Base-by-base conservation (phyloP, 2,797 vertebrate species). In the Amazona finschi region DNA sequence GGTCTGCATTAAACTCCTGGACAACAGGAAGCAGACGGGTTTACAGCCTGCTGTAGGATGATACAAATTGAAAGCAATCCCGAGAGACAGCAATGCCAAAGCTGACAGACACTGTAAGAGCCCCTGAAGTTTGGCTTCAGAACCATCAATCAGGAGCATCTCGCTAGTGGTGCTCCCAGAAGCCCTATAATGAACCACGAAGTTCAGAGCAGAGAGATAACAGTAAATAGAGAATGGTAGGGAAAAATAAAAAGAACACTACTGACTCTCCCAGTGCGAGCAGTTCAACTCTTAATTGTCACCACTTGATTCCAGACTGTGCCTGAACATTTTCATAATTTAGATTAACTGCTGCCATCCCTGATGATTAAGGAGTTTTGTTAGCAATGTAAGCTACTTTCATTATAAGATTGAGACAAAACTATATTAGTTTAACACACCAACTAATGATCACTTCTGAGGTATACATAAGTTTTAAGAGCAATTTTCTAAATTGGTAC, bases 61-160 rank as follows among this genome's bases (percentile, higher is more conserved):
- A 90, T 83, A 87, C 43, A 92, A 94, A 85, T 89, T 91, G 95
- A 92, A 95, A 95, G 95, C 85, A 93, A 65, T 82, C 94, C 95
- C 86, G 6, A 28, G 69, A 96, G 96, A 94, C 81, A 90, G 93
- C 61, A 91, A 62, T 2, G 52, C 91, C 38, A 27, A 93, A 88
- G 83, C 91, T 95, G 95, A 96, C 77, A 96, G 93, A 50, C 64
- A 80, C 17, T 50, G 24, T 44, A 92, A 95, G 75, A 93, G 61
- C 80, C 39, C 90, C 91, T 94, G 92, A 97, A 94, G 94, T 88
- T 81, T 94, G 90, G 80, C 84, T 94, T 95, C 62, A 75, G 90
- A 95, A 74, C 57, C 89, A 97, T 97, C 97, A 94, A 70, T 95
- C 95, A 96, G 90, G 69, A 91, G 79, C 79, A 92, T 90, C 93